Conservation (phyloP, 1,140 invertebrate species). For the Drosophila nigromelanica region DNA sequence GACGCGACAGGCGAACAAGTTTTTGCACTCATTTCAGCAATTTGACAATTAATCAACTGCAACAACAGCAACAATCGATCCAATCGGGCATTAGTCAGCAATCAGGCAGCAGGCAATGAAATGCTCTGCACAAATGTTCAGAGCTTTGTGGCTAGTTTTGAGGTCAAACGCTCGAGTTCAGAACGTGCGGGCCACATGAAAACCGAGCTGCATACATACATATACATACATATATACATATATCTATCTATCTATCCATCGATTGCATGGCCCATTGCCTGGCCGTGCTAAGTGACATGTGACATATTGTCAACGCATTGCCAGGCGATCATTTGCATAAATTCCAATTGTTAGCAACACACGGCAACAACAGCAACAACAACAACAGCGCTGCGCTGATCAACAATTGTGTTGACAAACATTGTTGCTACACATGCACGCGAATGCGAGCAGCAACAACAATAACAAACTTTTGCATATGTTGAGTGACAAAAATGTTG, state of each 20-base stretch:
- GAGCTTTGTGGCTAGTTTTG: constrained; percentile 36
- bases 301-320: constrained; percentile 82
- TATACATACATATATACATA: constrained; percentile 12
- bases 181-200: constrained; percentile 71
- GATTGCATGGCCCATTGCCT: constrained; percentile 43
- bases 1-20: constrained; percentile 70
- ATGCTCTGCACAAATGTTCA: constrained; percentile 50
- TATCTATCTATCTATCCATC: constrained; percentile 40
- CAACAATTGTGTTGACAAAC: constrained; percentile 78
- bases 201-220: constrained; percentile 43
- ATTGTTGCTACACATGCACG: constrained; percentile 80
- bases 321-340: constrained; percentile 78
- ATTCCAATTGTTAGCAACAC: constrained; percentile 63
- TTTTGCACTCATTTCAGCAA: constrained; percentile 82
- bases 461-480: constrained; percentile 20
- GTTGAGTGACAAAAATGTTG: constrained; percentile 78
- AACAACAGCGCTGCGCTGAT: constrained; percentile 23
- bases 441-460: constrained; percentile 32
- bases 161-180: constrained; percentile 65
- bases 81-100: constrained; percentile 70
- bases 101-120: constrained; percentile 51
- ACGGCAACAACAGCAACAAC: constrained; percentile 13
- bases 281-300: constrained; percentile 74
- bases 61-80: constrained; percentile 56
- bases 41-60: constrained; percentile 81